These are phyloP conservation scores for Apodemus speciosus DNA, from an alignment of 2,113 vertebrate species.

Conservation along the genomic window DNA sequence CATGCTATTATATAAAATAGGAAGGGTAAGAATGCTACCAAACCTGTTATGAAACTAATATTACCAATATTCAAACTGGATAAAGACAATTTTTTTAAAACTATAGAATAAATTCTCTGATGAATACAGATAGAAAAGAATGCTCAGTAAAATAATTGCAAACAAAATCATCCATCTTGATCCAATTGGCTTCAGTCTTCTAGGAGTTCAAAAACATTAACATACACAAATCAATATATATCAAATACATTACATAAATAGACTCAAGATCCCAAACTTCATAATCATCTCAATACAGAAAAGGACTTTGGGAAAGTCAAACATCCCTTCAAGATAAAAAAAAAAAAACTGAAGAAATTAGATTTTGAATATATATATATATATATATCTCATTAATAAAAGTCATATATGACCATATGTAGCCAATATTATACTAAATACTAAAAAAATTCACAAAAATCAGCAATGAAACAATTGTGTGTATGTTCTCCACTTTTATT, in stretches of 20 bases:
- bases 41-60: not conserved
- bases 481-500: not conserved
- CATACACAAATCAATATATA: not conserved
- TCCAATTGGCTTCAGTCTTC: not conserved
- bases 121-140: not conserved
- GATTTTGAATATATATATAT: not conserved
- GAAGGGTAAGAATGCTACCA: not conserved
- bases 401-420: not conserved
- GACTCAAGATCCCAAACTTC: not conserved
- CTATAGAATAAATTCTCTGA: not conserved
- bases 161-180: not conserved
- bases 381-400: not conserved
- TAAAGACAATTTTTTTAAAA: not conserved
- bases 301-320: not conserved
- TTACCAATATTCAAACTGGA: not conserved
- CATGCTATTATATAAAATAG: not conserved
- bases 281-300: not conserved
- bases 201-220: not conserved
- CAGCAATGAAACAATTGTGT: not conserved
- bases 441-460: not conserved
- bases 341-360: not conserved
- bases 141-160: not conserved
- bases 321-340: not conserved
- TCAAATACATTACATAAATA: not conserved
- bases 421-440: not conserved